A percentile compares a stretch with the other conserved stretches of the same genome.
Evolutionary conservation across 2,113 vertebrate genomes (phyloP).

Genomic region (Candoia aspera): DNA sequence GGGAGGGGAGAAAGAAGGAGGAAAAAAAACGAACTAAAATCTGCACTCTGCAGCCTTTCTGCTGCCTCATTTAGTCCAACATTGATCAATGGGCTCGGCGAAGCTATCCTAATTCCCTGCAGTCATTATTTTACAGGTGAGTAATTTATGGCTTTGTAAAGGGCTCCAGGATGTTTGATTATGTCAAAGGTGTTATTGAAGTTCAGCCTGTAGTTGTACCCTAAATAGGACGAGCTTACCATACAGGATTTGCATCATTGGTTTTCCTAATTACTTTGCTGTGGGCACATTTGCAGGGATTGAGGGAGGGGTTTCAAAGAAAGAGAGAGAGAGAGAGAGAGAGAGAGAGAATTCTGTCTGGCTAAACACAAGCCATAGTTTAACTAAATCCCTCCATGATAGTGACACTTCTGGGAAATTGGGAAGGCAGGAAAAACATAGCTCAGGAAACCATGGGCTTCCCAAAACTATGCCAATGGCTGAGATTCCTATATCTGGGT

Average conservation of each 20-base stretch:
- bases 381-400: conserved; percentile 39
- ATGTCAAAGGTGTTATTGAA: conserved; percentile 72
- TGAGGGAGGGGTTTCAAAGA: background rate
- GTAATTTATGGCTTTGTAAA: conserved; percentile 72
- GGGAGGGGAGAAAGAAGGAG: background rate
- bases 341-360: conserved; percentile 3
- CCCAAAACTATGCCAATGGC: background rate
- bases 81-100: conserved; percentile 64
- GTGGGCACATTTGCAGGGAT: conserved; percentile 34
- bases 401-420: conserved; percentile 46
- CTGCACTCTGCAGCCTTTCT: conserved; percentile 39
- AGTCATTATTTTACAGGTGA: conserved; percentile 71
- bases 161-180: conserved; percentile 68
- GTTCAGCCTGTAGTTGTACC: conserved; percentile 69
- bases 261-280: conserved; percentile 63
- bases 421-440: conserved; percentile 2
- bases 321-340: conserved; percentile 24
- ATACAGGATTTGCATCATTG: conserved; percentile 67
- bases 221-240: conserved; percentile 65
- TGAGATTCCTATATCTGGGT: background rate
- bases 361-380: conserved; percentile 35
- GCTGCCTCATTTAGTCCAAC: conserved; percentile 53
- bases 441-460: conserved; percentile 9
- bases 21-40: background rate
- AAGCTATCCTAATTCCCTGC: conserved; percentile 65